Conservation (phyloP, 2,888 invertebrate species). For the Halictus ligatus region DNA sequence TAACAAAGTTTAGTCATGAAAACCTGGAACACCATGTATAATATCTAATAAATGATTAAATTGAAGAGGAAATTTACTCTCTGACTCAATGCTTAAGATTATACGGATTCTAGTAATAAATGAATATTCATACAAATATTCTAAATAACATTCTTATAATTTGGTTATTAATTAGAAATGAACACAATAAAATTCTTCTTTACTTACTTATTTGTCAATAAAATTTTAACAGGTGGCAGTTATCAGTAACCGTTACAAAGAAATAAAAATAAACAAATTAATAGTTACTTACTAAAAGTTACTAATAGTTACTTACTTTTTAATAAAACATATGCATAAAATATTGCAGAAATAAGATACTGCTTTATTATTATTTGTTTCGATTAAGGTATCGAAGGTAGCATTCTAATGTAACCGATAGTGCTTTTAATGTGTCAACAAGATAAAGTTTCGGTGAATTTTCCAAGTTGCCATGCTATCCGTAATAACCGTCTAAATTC, state of each 20-base stretch:
- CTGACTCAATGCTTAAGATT: not conserved
- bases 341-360: not conserved
- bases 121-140: not conserved
- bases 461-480: no score
- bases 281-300: not conserved
- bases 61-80: not conserved
- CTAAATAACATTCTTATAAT: not conserved
- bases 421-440: not conserved
- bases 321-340: not conserved
- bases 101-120: not conserved
- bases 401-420: not conserved
- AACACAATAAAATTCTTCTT: not conserved
- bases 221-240: not conserved
- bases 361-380: constrained; percentile 13
- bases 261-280: not conserved
- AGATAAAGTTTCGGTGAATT: no score
- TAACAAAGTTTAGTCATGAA: not conserved
- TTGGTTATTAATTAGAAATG: not conserved
- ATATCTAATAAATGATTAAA: not conserved
- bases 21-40: not conserved
- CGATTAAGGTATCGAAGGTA: not conserved
- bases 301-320: not conserved
- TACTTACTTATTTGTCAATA: not conserved
- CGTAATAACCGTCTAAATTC: no score
- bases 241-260: not conserved